These are phyloP conservation scores for Siphamia tubifer DNA, from an alignment of 2,113 vertebrate genomes.

Conservation along the genomic window DNA sequence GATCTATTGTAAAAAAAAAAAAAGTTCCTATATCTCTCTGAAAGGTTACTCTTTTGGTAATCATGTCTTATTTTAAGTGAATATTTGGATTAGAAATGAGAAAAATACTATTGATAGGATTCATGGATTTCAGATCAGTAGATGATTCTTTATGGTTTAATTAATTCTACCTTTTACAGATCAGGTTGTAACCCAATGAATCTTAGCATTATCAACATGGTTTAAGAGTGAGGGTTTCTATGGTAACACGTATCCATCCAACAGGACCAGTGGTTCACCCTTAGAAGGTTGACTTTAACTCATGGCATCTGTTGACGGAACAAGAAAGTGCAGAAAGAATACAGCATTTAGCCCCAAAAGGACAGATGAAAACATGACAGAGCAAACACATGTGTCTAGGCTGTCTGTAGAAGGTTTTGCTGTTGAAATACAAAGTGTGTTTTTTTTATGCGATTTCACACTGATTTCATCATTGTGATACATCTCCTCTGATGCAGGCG, in stretches of 20 bases:
- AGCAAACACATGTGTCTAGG: neutral
- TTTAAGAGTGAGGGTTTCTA: neutral
- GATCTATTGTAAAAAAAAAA: too few species aligned
- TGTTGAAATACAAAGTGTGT: neutral
- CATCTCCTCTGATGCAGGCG: neutral
- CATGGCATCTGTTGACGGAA: neutral
- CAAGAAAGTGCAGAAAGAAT: neutral
- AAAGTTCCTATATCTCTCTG: too few species aligned
- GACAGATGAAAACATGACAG: neutral
- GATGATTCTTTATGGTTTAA: too few species aligned
- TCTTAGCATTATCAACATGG: neutral
- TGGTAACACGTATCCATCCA: neutral
- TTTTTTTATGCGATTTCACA: slow-evolving; percentile 33
- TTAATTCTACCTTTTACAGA: too few species aligned
- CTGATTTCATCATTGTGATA: slow-evolving; percentile 31
- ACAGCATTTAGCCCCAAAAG: neutral
- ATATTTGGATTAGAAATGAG: too few species aligned
- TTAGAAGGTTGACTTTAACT: neutral
- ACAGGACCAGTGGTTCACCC: neutral
- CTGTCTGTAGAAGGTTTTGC: neutral
- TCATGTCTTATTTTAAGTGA: too few species aligned
- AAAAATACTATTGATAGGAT: too few species aligned
- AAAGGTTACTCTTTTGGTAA: too few species aligned
- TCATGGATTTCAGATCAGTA: too few species aligned
- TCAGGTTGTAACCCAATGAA: neutral